These are phyloP conservation scores for Tarsius wallacei DNA, from an alignment of 2,797 vertebrate species.

Conservation along the genomic window DNA sequence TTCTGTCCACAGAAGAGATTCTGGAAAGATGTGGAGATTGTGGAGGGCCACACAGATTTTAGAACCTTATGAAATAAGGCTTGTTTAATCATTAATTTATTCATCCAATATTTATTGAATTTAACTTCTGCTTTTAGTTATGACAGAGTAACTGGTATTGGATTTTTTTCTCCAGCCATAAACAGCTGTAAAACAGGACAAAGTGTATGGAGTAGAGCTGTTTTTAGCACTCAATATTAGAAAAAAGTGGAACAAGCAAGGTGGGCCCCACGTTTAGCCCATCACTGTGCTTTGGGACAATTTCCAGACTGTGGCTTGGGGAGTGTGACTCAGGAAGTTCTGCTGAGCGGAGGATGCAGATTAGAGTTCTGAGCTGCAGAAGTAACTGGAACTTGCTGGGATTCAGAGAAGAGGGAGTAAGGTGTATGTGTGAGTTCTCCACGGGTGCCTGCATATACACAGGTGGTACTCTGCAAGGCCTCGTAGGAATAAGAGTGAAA, in stretches of 20 bases:
- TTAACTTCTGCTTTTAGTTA: constrained; percentile 45
- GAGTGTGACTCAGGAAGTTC: background rate
- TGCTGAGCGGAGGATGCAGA: background rate
- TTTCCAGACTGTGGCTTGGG: background rate
- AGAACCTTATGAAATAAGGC: constrained; percentile 1
- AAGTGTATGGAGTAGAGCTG: constrained; percentile 8
- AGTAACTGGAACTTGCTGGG: background rate
- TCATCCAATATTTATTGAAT: constrained; percentile 43
- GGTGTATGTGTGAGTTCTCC: background rate
- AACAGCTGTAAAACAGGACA: constrained; percentile 2
- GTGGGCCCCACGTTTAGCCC: background rate
- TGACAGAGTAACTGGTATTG: background rate
- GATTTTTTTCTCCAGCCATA: background rate
- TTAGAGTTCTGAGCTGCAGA: background rate
- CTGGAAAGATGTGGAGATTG: background rate
- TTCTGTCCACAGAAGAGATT: background rate
- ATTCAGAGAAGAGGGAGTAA: background rate
- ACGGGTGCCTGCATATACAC: background rate
- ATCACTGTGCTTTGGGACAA: background rate
- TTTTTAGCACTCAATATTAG: constrained; percentile 38
- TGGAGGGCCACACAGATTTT: background rate
- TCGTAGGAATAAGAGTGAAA: background rate
- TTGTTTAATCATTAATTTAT: constrained; percentile 35
- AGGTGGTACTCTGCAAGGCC: background rate
- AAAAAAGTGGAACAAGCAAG: constrained; percentile 9